phyloP scores from a whole-genome alignment of 1,140 invertebrate genomes.

The Bathynomus jamesi region DNA sequence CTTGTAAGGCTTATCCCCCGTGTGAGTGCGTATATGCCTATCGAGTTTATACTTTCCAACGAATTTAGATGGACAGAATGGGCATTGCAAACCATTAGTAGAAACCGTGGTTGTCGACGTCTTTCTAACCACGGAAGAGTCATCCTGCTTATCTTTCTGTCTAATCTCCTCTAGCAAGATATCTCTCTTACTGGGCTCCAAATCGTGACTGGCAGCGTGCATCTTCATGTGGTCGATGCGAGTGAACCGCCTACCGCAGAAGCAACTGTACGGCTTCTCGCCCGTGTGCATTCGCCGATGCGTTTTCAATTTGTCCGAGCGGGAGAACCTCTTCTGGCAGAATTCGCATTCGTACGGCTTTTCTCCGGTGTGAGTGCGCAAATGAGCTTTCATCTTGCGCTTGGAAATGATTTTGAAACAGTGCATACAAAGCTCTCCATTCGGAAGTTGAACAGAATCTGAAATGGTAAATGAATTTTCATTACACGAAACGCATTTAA shows the following conservation, averaged over 20 bases:
- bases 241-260: background rate
- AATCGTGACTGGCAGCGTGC: background rate
- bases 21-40: background rate
- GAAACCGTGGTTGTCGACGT: background rate
- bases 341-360: constrained; percentile 77
- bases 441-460: background rate
- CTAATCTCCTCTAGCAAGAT: background rate
- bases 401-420: background rate
- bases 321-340: constrained; percentile 81
- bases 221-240: background rate
- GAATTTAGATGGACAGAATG: constrained; percentile 17
- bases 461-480: background rate
- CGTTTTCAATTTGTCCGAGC: constrained; percentile 87
- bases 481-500: too few relatives aligned
- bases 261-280: constrained; percentile 80
- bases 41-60: background rate
- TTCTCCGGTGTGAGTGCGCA: constrained; percentile 82
- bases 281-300: constrained; percentile 91
- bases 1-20: background rate
- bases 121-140: background rate
- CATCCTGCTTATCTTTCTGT: background rate
- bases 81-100: constrained; percentile 51
- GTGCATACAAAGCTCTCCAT: background rate
- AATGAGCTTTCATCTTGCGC: constrained; percentile 71
- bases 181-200: background rate